phyloP scores from a whole-genome alignment of 2,797 vertebrate genomes.

The Phoxinus dragarum region DNA sequence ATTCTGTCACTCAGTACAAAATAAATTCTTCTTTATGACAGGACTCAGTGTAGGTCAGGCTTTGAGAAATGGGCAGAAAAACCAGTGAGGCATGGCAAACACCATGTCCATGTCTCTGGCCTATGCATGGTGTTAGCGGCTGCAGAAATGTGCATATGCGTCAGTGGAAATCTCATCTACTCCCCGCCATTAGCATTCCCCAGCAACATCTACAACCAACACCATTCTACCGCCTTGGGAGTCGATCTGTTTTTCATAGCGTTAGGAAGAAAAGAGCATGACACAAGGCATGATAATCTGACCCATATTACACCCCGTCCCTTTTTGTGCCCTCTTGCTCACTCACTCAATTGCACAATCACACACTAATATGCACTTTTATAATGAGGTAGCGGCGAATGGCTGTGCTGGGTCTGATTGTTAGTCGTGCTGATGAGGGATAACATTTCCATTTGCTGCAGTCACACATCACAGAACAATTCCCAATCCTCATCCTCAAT shows the following conservation, averaged over 20 bases:
- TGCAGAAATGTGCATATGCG: slow-evolving; percentile 34
- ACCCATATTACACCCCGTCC: not conserved
- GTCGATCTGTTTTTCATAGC: not conserved
- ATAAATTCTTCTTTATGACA: slow-evolving; percentile 44
- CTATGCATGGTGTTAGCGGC: slow-evolving; percentile 30
- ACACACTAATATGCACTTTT: slow-evolving; percentile 59
- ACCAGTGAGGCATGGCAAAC: slow-evolving; percentile 35
- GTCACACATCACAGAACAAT: slow-evolving; percentile 37
- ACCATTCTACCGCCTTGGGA: slow-evolving; percentile 16
- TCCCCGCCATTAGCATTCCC: slow-evolving; percentile 8
- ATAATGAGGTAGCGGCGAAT: slow-evolving; percentile 16
- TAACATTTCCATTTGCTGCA: slow-evolving; percentile 36
- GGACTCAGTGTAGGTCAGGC: slow-evolving; percentile 57
- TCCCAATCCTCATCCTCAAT: slow-evolving; percentile 30
- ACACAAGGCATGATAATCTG: slow-evolving; percentile 26
- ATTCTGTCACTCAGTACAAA: slow-evolving; percentile 72
- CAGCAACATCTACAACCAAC: slow-evolving; percentile 17
- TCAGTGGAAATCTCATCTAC: slow-evolving; percentile 41
- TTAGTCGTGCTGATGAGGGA: slow-evolving; percentile 42
- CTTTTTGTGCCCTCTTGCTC: slow-evolving; percentile 32
- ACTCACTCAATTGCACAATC: slow-evolving; percentile 55
- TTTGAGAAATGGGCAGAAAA: slow-evolving; percentile 28
- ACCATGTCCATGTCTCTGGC: slow-evolving; percentile 36
- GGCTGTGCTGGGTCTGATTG: not conserved
- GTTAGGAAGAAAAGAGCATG: slow-evolving; percentile 3